Evolutionary conservation across 92 coral and sea anemone species (phyloP).

Genomic region (Epizoanthus stellaris): DNA sequence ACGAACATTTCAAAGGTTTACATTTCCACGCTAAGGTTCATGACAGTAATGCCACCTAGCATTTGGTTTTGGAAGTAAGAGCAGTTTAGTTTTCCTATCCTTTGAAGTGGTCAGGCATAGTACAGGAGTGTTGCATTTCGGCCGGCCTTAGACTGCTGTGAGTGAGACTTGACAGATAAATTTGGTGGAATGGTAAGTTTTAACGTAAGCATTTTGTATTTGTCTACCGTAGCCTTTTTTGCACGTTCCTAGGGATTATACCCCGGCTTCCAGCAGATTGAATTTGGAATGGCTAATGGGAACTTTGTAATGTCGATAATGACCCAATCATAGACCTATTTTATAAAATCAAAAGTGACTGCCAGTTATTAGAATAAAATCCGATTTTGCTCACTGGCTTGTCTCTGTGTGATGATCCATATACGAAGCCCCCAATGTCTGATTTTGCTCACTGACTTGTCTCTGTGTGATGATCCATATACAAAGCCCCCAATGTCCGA

Average conservation of each 20-base stretch:
- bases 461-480: no score
- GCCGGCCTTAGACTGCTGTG: background rate
- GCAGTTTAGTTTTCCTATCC: no score
- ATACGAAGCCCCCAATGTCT: background rate
- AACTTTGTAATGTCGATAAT: slow-evolving; percentile 11
- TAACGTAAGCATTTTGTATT: slow-evolving; percentile 35
- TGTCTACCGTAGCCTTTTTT: slow-evolving; percentile 27
- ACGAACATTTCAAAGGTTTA: no score
- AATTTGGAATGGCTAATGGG: slow-evolving; percentile 10
- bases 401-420: background rate
- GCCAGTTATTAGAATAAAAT: slow-evolving; percentile 33
- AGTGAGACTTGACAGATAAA: background rate
- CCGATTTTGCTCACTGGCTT: slow-evolving; percentile 22
- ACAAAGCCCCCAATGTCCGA: no score
- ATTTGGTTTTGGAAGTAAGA: no score
- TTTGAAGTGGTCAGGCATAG: no score
- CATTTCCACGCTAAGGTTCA: no score
- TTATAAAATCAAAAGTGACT: slow-evolving; percentile 33
- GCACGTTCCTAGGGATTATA: slow-evolving; percentile 19
- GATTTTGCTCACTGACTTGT: no score
- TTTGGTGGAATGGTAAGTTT: background rate
- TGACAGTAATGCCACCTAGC: no score
- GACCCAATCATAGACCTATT: slow-evolving; percentile 38
- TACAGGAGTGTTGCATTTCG: background rate
- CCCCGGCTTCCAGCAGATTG: background rate